Evolutionary conservation across 2,888 invertebrate genomes (phyloP).

Genomic region (Onchidella celtica): DNA sequence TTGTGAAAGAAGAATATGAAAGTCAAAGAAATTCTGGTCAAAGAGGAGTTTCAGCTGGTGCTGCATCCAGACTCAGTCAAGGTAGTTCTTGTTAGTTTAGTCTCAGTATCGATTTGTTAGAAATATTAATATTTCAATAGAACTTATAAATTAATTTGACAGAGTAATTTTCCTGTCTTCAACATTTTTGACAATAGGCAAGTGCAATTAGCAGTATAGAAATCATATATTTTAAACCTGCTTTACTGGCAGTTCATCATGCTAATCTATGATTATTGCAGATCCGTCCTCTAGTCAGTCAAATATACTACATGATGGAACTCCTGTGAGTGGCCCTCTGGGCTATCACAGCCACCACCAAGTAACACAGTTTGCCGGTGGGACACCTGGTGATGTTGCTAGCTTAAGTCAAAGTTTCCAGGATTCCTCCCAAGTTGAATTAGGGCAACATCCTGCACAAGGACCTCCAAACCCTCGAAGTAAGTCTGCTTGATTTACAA

Average conservation of each 20-base stretch:
- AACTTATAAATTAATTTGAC: no score
- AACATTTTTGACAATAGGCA: no score
- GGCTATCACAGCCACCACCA: slow-evolving; percentile 35
- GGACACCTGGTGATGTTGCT: slow-evolving; percentile 32
- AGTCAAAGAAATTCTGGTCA: slow-evolving; percentile 48
- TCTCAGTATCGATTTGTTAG: background rate
- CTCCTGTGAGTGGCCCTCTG: slow-evolving; percentile 13
- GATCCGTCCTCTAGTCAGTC: slow-evolving; percentile 40
- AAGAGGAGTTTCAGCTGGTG: slow-evolving; percentile 43
- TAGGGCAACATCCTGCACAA: slow-evolving; percentile 33
- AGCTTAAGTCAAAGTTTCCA: slow-evolving; percentile 34
- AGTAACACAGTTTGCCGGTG: slow-evolving; percentile 45
- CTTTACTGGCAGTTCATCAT: no score
- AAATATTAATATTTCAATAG: no score
- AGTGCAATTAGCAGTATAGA: no score
- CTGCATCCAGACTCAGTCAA: slow-evolving; percentile 46
- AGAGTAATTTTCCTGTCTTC: no score
- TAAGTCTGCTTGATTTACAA: slow-evolving; percentile 29
- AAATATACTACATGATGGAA: slow-evolving; percentile 37
- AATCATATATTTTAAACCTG: no score
- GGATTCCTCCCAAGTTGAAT: slow-evolving; percentile 46
- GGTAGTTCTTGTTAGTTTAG: slow-evolving; percentile 28
- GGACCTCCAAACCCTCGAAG: slow-evolving; percentile 46
- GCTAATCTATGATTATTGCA: no score
- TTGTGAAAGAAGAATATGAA: slow-evolving; percentile 57